phyloP scores from a whole-genome alignment of 2,888 invertebrate genomes.

The Seladonia tumulorum region DNA sequence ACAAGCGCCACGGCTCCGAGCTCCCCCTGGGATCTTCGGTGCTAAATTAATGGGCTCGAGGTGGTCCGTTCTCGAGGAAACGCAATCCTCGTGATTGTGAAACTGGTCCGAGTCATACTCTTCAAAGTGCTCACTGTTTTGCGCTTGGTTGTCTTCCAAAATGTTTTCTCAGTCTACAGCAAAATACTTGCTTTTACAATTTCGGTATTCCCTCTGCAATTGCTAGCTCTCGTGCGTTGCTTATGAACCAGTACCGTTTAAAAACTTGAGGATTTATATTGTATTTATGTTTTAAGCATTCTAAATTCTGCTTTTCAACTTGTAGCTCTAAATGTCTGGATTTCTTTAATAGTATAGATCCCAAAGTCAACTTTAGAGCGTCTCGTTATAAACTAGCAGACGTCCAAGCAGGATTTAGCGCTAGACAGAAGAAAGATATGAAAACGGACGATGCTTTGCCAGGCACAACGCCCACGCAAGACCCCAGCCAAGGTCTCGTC shows the following conservation, averaged over 20 bases:
- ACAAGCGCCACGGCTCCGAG: neutral
- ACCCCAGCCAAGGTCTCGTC: constrained; percentile 41
- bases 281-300: no score
- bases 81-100: neutral
- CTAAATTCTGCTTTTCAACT: no score
- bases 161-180: no score
- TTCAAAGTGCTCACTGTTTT: neutral
- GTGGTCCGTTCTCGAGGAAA: constrained; percentile 2
- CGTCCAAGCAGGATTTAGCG: constrained; percentile 21
- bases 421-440: constrained; percentile 32
- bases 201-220: neutral
- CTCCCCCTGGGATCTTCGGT: neutral
- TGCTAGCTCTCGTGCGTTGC: neutral
- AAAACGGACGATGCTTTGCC: neutral
- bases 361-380: no score
- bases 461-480: constrained; percentile 15
- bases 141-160: no score
- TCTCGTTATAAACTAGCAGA: neutral
- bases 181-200: neutral
- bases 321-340: no score
- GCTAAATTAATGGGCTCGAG: constrained; percentile 4
- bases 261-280: no score
- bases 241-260: neutral
- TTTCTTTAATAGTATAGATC: no score
- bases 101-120: neutral